Evolutionary conservation across 2,888 invertebrate genomes (phyloP).

Genomic region (Pollenia amentaria): DNA sequence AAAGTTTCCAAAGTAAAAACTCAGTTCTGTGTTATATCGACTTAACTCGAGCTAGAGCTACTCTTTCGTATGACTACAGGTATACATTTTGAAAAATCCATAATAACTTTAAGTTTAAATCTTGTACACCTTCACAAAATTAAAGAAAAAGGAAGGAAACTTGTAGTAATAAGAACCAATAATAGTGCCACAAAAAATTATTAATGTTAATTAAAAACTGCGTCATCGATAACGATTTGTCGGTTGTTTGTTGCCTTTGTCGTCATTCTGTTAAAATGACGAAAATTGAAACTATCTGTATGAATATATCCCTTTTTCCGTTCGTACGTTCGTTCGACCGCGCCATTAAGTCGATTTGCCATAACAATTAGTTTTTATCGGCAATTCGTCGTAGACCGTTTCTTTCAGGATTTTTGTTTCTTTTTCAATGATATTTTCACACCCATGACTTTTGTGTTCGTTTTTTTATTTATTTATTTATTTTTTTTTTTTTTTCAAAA

Average conservation of each 20-base stretch:
- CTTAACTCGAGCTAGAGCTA: too few species aligned
- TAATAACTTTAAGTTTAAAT: too few species aligned
- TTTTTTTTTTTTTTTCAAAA: neutral
- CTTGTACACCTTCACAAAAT: too few species aligned
- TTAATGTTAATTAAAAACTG: neutral
- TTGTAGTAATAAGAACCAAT: neutral
- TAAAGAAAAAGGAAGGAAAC: too few species aligned
- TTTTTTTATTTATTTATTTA: too few species aligned
- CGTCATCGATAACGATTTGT: neutral
- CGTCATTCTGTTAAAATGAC: neutral
- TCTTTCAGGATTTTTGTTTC: neutral
- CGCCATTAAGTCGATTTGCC: too few species aligned
- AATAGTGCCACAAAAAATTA: neutral
- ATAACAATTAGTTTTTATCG: too few species aligned
- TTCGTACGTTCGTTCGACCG: neutral
- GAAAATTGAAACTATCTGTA: constrained; percentile 5
- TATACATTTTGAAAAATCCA: too few species aligned
- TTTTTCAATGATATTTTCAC: constrained; percentile 16
- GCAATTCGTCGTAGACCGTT: neutral
- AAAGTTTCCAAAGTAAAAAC: too few species aligned
- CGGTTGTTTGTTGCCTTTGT: neutral
- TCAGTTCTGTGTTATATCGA: too few species aligned
- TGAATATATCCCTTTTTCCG: constrained; percentile 1
- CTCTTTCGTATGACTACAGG: too few species aligned
- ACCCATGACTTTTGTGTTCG: neutral